Evolutionary conservation across 2,113 vertebrate species (phyloP).

Genomic region (Brachyistius frenatus): DNA sequence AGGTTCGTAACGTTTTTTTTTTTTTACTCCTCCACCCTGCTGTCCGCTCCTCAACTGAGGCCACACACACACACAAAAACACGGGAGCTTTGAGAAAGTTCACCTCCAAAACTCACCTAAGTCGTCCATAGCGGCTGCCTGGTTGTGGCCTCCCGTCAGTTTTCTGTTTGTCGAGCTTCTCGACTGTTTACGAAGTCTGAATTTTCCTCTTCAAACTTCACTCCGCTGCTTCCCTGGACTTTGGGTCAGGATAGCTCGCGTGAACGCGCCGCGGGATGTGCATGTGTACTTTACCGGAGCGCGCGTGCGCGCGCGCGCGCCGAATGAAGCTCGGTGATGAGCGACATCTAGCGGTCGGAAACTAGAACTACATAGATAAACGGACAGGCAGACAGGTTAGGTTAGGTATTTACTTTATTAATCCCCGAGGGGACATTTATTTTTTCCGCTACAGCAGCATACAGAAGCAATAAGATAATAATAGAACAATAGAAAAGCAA

Average conservation of each 20-base stretch:
- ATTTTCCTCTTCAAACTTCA: conserved; percentile 69
- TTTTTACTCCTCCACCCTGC: conserved; percentile 63
- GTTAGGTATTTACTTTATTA: too few species aligned
- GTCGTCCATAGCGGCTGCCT: conserved; percentile 80
- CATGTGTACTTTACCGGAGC: conserved; percentile 55
- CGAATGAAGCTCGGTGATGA: neutral
- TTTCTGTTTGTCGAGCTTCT: neutral
- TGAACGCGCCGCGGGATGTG: conserved; percentile 64
- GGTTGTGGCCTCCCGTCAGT: conserved; percentile 13
- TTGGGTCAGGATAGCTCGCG: conserved; percentile 47
- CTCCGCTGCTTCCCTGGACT: conserved; percentile 43
- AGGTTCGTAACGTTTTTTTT: conserved; percentile 28
- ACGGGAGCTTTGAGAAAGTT: rapidly evolving
- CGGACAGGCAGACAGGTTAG: too few species aligned
- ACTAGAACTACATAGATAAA: neutral
- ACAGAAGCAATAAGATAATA: too few species aligned
- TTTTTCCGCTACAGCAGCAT: too few species aligned
- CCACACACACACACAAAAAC: neutral
- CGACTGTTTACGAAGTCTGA: conserved; percentile 10
- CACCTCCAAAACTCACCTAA: conserved; percentile 74
- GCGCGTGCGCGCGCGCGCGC: conserved; percentile 31
- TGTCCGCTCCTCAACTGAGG: conserved; percentile 20
- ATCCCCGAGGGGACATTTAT: too few species aligned
- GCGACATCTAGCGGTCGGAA: conserved; percentile 64
- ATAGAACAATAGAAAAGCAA: too few species aligned